These are phyloP conservation scores for Napeogenes inachia DNA, from an alignment of 2,888 invertebrate species.

Conservation along the genomic window DNA sequence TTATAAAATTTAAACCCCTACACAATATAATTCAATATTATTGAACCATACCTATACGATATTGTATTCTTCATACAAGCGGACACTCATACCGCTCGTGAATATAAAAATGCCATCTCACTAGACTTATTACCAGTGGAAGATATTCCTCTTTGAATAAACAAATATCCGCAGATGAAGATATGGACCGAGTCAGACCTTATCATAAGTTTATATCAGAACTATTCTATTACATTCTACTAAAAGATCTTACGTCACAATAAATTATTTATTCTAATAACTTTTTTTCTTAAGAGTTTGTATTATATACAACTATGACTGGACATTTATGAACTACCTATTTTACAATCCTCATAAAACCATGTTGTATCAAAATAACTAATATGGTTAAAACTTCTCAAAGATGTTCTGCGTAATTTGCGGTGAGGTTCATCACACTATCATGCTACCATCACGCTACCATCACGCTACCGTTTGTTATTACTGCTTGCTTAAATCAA, in stretches of 20 bases:
- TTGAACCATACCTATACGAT: background rate
- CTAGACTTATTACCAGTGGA: constrained; percentile 65
- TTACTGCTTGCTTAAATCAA: constrained; percentile 11
- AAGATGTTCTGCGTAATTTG: constrained; percentile 10
- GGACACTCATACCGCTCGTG: constrained; percentile 32
- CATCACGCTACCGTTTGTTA: constrained; percentile 19
- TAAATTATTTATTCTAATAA: too few relatives aligned
- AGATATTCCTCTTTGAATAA: constrained; percentile 63
- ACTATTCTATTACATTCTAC: too few relatives aligned
- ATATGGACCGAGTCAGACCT: constrained; percentile 41
- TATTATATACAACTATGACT: too few relatives aligned
- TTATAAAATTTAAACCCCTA: too few relatives aligned
- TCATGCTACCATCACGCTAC: too few relatives aligned
- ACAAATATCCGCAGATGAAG: constrained; percentile 49
- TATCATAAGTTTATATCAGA: constrained; percentile 21
- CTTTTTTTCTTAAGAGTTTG: too few relatives aligned
- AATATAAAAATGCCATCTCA: constrained; percentile 58
- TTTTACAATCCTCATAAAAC: too few relatives aligned
- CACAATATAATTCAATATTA: too few relatives aligned
- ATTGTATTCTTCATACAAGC: constrained; percentile 32
- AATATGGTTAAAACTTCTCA: too few relatives aligned
- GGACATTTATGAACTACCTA: too few relatives aligned
- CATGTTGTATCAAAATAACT: too few relatives aligned
- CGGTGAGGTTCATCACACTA: constrained; percentile 10
- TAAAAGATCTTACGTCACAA: too few relatives aligned